These are phyloP conservation scores for Cepaea hortensis DNA, from an alignment of 2,888 invertebrate genomes.

Conservation along the genomic window DNA sequence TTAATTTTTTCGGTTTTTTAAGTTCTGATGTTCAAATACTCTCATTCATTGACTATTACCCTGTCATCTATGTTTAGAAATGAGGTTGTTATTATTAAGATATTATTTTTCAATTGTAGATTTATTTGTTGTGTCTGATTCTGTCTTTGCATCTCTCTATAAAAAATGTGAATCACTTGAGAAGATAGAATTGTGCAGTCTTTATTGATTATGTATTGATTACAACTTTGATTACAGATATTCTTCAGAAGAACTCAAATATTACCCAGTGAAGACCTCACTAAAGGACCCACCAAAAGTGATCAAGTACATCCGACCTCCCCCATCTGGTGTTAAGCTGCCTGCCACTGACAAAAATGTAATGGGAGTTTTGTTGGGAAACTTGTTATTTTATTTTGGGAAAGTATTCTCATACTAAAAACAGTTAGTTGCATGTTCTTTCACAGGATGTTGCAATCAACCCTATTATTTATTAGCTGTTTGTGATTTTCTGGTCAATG, in stretches of 20 bases:
- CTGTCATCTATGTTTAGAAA: not conserved
- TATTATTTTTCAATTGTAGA: not conserved
- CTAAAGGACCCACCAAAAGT: constrained; percentile 80
- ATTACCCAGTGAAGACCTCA: constrained; percentile 94
- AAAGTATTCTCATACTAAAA: not conserved
- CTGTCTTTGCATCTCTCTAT: too few species aligned
- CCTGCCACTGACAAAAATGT: constrained; percentile 56
- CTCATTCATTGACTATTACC: too few species aligned
- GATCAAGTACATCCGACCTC: constrained; percentile 41
- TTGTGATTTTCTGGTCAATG: too few species aligned
- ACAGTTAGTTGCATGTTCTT: too few species aligned
- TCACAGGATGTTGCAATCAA: too few species aligned
- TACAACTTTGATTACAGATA: constrained; percentile 77
- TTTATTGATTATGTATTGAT: not conserved
- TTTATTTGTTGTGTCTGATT: too few species aligned
- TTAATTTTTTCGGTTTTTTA: too few species aligned
- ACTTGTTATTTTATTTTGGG: too few species aligned
- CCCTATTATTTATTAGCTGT: too few species aligned
- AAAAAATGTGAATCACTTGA: too few species aligned
- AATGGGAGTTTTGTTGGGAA: constrained; percentile 4
- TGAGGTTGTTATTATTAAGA: not conserved
- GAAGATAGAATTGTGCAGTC: too few species aligned
- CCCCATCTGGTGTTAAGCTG: constrained; percentile 61
- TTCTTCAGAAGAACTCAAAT: constrained; percentile 89
- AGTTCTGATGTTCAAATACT: too few species aligned